Conservation (phyloP, 2,888 invertebrate genomes). For the Agriopis marginaria region DNA sequence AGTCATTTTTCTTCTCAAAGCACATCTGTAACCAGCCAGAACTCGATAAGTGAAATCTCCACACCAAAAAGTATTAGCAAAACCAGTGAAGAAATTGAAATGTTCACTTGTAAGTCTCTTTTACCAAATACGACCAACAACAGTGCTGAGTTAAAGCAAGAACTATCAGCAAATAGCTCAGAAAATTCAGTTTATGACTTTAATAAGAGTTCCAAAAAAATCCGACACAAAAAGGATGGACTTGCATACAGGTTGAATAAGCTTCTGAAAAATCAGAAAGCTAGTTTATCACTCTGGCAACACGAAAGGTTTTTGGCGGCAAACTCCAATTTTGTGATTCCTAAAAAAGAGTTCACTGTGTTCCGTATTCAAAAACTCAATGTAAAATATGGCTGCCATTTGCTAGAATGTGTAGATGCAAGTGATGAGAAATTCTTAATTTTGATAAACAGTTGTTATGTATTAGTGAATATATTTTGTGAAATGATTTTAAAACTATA, state of each 20-base stretch:
- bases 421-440: constrained; percentile 60
- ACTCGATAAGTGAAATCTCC: constrained; percentile 67
- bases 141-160: constrained; percentile 43
- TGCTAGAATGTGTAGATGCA: constrained; percentile 61
- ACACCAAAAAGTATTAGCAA: constrained; percentile 63
- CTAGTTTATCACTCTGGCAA: constrained; percentile 81
- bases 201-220: constrained; percentile 59
- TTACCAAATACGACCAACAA: constrained; percentile 34
- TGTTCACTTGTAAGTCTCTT: constrained; percentile 56
- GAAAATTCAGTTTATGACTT: constrained; percentile 38
- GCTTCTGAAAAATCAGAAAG: constrained; percentile 77
- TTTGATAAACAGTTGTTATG: constrained; percentile 65
- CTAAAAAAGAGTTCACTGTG: constrained; percentile 62
- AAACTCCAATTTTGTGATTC: constrained; percentile 74
- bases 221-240: constrained; percentile 79
- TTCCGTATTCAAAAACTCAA: constrained; percentile 64
- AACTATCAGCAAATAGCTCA: constrained; percentile 24
- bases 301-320: constrained; percentile 82
- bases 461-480: constrained; percentile 54
- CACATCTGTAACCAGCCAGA: constrained; percentile 65
- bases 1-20: constrained; percentile 69
- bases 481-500: constrained; percentile 56
- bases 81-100: constrained; percentile 66
- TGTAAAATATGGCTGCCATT: constrained; percentile 69
- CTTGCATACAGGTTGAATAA: constrained; percentile 73